Conservation (phyloP, 2,797 vertebrate genomes). For the Danio albolineatus region DNA sequence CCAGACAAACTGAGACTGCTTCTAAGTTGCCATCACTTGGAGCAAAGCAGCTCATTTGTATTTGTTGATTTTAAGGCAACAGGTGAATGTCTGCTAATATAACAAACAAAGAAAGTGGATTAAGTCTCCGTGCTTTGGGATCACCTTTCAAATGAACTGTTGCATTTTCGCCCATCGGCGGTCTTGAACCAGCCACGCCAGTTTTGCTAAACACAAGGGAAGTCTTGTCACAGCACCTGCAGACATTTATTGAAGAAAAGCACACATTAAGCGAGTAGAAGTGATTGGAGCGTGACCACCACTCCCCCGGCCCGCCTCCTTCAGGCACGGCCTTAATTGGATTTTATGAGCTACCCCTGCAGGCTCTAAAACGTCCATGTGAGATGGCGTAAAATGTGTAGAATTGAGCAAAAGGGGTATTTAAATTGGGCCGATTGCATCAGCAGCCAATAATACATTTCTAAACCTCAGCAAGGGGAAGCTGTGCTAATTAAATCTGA, state of each 20-base stretch:
- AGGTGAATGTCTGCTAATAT: conserved; percentile 12
- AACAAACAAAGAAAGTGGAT: background rate
- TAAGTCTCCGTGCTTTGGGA: background rate
- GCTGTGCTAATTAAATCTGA: conserved; percentile 55
- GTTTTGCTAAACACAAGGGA: conserved; percentile 30
- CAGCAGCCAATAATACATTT: conserved; percentile 51
- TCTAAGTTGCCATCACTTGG: conserved; percentile 7
- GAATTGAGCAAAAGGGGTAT: conserved; percentile 42
- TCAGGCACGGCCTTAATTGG: conserved; percentile 52
- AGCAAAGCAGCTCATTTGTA: conserved; percentile 35
- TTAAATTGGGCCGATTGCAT: conserved; percentile 54
- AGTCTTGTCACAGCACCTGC: conserved; percentile 40
- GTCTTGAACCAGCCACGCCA: conserved; percentile 4
- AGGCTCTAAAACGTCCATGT: conserved; percentile 47
- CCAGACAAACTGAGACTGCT: too few relatives aligned
- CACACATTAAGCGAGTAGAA: conserved; percentile 44
- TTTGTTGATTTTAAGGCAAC: conserved; percentile 35
- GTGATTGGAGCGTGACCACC: conserved; percentile 44
- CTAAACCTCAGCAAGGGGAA: conserved; percentile 31
- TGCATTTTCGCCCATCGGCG: conserved; percentile 15
- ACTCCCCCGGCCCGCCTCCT: conserved; percentile 42
- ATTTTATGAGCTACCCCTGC: conserved; percentile 54
- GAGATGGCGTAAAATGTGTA: conserved; percentile 28
- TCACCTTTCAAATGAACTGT: conserved; percentile 24
- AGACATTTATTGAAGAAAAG: conserved; percentile 52